Percentiles rank a stretch among this genome's conserved stretches.
phyloP scores from a whole-genome alignment of 1,140 invertebrate species.

The Archegozetes longisetosus region DNA sequence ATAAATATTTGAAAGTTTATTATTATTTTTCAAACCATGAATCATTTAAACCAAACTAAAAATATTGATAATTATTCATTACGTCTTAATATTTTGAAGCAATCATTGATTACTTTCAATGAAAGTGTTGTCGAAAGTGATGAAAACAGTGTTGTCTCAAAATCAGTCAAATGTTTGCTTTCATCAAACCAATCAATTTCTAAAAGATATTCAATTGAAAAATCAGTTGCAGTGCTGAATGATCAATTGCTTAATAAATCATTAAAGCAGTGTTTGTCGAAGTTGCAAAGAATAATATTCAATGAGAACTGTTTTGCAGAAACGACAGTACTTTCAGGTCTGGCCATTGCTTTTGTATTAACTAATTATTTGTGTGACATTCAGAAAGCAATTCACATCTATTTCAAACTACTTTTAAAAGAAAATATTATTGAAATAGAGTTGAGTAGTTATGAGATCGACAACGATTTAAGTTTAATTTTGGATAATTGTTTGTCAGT shows the following conservation, averaged over 20 bases:
- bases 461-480: background rate
- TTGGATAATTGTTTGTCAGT: background rate
- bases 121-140: background rate
- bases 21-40: no score
- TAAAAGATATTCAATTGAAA: background rate
- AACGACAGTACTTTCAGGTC: background rate
- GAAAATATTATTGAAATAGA: background rate
- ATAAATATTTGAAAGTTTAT: no score
- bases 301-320: background rate
- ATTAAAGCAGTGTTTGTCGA: background rate
- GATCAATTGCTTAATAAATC: background rate
- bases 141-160: background rate
- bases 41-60: no score
- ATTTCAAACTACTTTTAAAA: background rate
- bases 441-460: background rate
- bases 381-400: background rate
- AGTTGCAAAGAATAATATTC: background rate
- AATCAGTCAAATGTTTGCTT: background rate
- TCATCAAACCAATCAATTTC: background rate
- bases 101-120: background rate
- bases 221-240: background rate
- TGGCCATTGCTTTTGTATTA: background rate
- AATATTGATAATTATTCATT: no score
- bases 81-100: no score
- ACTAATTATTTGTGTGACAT: background rate